phyloP scores from a whole-genome alignment of 2,888 invertebrate species.

The Rhorus exstirpatorius region DNA sequence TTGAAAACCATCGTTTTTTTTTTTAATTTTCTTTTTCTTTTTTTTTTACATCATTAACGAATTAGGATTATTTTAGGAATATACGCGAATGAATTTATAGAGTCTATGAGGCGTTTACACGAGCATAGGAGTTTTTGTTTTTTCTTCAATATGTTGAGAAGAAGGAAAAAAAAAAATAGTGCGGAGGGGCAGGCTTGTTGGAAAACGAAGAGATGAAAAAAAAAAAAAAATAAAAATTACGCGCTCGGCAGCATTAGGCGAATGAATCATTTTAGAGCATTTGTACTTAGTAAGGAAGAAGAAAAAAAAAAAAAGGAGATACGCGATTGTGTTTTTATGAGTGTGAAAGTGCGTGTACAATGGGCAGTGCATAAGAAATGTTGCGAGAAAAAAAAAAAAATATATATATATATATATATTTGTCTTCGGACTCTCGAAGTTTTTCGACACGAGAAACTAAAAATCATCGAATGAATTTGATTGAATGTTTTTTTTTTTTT shows the following conservation, averaged over 20 bases:
- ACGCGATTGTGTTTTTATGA: conserved; percentile 33
- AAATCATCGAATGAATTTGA: neutral
- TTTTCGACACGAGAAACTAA: conserved; percentile 32
- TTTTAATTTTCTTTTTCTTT: conserved; percentile 20
- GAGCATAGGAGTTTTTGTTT: conserved; percentile 25
- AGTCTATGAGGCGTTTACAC: conserved; percentile 48
- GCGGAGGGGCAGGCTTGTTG: conserved; percentile 16
- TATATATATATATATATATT: too few relatives aligned
- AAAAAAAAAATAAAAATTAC: conserved; percentile 16
- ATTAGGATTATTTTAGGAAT: conserved; percentile 74
- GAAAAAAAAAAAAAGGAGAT: conserved; percentile 28
- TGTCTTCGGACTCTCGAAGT: conserved; percentile 8
- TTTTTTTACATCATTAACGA: conserved; percentile 72
- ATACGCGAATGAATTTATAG: conserved; percentile 19
- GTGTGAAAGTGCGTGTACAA: conserved; percentile 26
- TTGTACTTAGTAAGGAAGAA: conserved; percentile 65
- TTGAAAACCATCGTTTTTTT: conserved; percentile 66
- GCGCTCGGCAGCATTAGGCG: conserved; percentile 43
- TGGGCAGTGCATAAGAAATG: conserved; percentile 10
- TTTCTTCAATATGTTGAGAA: neutral
- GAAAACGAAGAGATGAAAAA: too few relatives aligned
- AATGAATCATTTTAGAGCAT: conserved; percentile 63
- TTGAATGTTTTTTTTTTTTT: conserved; percentile 5
- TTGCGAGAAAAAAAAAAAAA: conserved; percentile 5
- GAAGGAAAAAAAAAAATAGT: neutral